phyloP scores from a whole-genome alignment of 2,797 vertebrate genomes.

The Cheracebus regulus region DNA sequence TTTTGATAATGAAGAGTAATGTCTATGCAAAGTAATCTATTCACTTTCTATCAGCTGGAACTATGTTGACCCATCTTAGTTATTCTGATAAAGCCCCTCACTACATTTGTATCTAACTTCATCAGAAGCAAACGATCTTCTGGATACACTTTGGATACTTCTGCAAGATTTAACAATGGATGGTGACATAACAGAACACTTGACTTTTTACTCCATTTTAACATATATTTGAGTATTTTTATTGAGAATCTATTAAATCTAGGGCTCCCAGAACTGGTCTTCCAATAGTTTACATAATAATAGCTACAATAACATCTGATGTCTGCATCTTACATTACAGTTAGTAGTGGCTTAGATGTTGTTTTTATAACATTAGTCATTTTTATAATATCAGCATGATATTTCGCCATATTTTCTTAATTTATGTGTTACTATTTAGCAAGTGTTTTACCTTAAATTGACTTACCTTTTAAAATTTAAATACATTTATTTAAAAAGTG shows the following conservation, averaged over 20 bases:
- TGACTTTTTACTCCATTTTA: background rate
- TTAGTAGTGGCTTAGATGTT: background rate
- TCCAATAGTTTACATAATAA: background rate
- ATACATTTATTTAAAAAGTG: constrained; percentile 23
- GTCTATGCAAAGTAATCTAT: background rate
- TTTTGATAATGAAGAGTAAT: constrained; percentile 10
- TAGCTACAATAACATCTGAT: background rate
- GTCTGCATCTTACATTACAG: background rate
- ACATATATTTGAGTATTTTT: background rate
- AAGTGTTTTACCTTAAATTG: background rate
- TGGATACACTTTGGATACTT: background rate
- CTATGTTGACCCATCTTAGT: background rate
- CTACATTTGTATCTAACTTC: background rate
- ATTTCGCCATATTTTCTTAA: constrained; percentile 25
- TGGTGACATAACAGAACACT: background rate
- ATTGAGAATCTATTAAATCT: background rate
- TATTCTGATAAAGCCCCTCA: background rate
- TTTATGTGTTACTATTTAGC: background rate
- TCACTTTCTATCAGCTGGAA: background rate
- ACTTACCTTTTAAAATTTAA: background rate
- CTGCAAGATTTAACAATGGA: background rate
- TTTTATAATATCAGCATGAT: constrained; percentile 30
- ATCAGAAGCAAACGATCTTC: background rate
- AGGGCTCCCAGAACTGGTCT: background rate
- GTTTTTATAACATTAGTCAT: background rate